phyloP scores from a whole-genome alignment of 2,113 vertebrate species.

The Seriola quinqueradiata region DNA sequence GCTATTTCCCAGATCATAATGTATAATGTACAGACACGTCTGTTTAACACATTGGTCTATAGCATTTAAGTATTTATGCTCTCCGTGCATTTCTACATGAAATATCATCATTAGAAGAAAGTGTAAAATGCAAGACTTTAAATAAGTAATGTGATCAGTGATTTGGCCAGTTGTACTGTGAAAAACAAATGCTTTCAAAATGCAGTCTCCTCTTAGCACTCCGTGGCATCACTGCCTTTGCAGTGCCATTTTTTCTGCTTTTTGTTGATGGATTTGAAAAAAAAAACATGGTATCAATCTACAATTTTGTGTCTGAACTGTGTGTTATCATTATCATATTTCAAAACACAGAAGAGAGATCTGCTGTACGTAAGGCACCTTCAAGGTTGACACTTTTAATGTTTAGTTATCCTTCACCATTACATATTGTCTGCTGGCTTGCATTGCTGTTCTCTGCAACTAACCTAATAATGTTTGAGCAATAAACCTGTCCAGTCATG shows the following conservation, averaged over 20 bases:
- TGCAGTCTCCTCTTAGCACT: background rate
- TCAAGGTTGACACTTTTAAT: background rate
- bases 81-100: background rate
- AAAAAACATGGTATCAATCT: background rate
- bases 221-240: too few species aligned
- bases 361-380: background rate
- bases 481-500: background rate
- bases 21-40: too few species aligned
- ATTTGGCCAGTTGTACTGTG: background rate
- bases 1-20: conserved; percentile 3
- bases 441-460: background rate
- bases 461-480: background rate
- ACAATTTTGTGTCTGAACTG: background rate
- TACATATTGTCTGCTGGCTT: background rate
- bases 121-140: background rate
- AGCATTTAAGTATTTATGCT: background rate
- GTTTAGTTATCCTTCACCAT: conserved; percentile 3
- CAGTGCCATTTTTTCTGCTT: background rate
- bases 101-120: conserved; percentile 3
- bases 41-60: background rate
- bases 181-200: background rate
- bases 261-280: background rate
- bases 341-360: background rate
- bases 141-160: background rate
- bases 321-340: background rate